Percentiles rank a stretch among this genome's conserved stretches.
These are phyloP conservation scores for Toxonevra muliebris DNA, from an alignment of 2,888 invertebrate species.

Conservation along the genomic window DNA sequence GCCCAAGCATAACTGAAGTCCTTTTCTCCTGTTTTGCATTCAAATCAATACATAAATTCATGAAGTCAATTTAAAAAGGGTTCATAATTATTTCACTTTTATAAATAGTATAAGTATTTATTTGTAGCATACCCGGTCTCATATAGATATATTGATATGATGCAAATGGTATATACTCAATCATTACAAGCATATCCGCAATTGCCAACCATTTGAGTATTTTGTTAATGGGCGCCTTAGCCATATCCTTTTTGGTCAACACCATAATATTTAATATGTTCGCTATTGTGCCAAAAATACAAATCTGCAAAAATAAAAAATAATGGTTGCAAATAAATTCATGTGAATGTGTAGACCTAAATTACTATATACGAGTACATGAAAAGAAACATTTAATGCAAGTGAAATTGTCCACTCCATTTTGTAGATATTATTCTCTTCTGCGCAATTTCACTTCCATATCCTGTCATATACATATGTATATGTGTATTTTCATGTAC, in stretches of 20 bases:
- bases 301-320: slow-evolving; percentile 69
- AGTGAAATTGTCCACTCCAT: too few relatives aligned
- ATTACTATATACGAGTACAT: not conserved
- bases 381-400: too few relatives aligned
- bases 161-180: slow-evolving; percentile 83
- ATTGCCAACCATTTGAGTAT: slow-evolving; percentile 85
- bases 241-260: slow-evolving; percentile 82
- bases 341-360: not conserved
- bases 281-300: slow-evolving; percentile 86
- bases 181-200: slow-evolving; percentile 89
- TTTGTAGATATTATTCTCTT: too few relatives aligned
- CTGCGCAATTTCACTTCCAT: too few relatives aligned
- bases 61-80: not conserved
- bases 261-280: slow-evolving; percentile 89
- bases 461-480: too few relatives aligned
- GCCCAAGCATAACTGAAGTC: slow-evolving; percentile 87
- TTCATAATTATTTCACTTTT: not conserved
- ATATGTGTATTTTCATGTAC: too few relatives aligned
- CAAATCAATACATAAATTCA: not conserved
- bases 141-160: slow-evolving; percentile 73
- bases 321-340: too few relatives aligned
- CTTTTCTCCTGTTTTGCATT: slow-evolving; percentile 76
- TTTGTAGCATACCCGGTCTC: slow-evolving; percentile 67
- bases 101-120: not conserved
- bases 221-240: slow-evolving; percentile 84